phyloP scores from a whole-genome alignment of 2,113 vertebrate genomes.

The Neodontobutis hainanensis region DNA sequence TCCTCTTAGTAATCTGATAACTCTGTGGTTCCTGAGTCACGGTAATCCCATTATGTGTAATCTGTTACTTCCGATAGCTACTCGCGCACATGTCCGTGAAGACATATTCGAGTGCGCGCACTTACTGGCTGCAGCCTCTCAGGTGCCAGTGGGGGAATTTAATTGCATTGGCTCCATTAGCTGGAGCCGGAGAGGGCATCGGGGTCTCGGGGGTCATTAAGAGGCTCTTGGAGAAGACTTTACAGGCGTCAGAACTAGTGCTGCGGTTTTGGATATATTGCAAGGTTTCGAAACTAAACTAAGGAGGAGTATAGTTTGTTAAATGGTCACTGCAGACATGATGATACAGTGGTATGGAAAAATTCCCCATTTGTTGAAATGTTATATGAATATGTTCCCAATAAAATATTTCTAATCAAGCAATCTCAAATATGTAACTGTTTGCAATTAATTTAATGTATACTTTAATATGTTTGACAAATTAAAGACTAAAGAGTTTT shows the following conservation, averaged over 20 bases:
- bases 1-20: conserved; percentile 61
- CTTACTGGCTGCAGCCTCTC: conserved; percentile 57
- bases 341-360: no score
- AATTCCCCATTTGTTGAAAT: no score
- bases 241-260: conserved; percentile 27
- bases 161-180: conserved; percentile 82
- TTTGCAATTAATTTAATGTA: no score
- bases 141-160: conserved; percentile 72
- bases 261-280: neutral
- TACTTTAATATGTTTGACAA: no score
- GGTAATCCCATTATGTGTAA: conserved; percentile 71
- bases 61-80: conserved; percentile 65
- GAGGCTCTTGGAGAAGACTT: conserved; percentile 46
- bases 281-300: neutral
- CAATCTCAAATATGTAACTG: no score
- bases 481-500: no score
- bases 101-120: conserved; percentile 3
- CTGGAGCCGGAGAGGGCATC: conserved; percentile 59
- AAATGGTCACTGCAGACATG: neutral
- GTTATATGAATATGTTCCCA: no score
- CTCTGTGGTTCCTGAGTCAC: conserved; percentile 66
- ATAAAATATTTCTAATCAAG: no score
- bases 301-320: neutral
- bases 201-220: conserved; percentile 73
- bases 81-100: conserved; percentile 2